Evolutionary conservation across 2,113 vertebrate genomes (phyloP), one percentile per base, ranked within the genome.

Genomic region (Mesoclemmys tuberculata): DNA sequence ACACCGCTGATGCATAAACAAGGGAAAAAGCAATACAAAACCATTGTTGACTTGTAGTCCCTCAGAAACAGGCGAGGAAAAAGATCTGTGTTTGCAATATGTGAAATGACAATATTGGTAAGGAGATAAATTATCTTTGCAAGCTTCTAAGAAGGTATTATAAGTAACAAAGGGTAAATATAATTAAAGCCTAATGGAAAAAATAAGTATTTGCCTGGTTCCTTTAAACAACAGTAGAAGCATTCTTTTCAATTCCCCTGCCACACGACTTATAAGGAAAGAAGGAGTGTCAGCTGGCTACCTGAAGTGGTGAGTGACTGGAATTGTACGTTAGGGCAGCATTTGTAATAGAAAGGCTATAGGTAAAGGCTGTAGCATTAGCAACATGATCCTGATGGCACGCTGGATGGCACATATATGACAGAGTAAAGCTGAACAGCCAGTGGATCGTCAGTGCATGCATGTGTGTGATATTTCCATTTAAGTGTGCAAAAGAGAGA

Each of bases 71-170:
- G 0, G 3, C 52, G 4, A 79, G 44, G 10, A 41, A 61, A 87
- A 90, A 64, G 11, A 75, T 55, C 31, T 56, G 6, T 22, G 22
- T 88, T 91, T 94, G 86, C 35, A 13, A 8, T 56, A 74, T 71
- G 10, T 80, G 35, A 38, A 91, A 80, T 29, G 16, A 81, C 22
- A 93, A 84, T 86, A 91, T 58, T 82, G 18, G 82, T 8, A 52
- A 84, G 35, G 90, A 91, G 44, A 85, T 71, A 89, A 89, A 90
- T 51, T 77, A 88, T 48, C n/a, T 93, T 85, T 31, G 54, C 35
- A 89, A 79, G 41, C 77, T 86, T 3, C 2, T 31, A 88, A 61
- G 35, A 90, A 90, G 29, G n/a, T 48, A 44, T 46, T 52, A 14
- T 78, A 82, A 93, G 49, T 88, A 85, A 79, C 24, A 48, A 64